phyloP scores from a whole-genome alignment of 2,113 vertebrate species.

The Microcebus ravelobensis region DNA sequence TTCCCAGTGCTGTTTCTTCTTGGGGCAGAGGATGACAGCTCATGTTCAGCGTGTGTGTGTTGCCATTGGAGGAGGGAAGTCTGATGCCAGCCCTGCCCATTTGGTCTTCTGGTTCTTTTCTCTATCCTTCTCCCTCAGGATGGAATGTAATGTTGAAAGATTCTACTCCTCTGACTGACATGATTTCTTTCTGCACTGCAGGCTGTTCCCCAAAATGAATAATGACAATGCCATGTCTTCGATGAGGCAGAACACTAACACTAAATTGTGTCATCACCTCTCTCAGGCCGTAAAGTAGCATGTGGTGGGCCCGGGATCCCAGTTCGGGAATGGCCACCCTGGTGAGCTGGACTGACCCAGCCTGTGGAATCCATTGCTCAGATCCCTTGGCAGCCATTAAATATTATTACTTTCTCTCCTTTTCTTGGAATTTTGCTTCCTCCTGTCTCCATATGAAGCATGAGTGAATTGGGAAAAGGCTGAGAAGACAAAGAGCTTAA shows the following conservation, averaged over 20 bases:
- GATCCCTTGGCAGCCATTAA: conserved; percentile 88
- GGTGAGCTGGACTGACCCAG: conserved; percentile 81
- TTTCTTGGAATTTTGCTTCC: conserved; percentile 87
- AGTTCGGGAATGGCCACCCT: conserved; percentile 80
- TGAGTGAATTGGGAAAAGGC: conserved; percentile 70
- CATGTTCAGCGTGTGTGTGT: neutral
- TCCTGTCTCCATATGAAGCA: conserved; percentile 81
- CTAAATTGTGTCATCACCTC: conserved; percentile 96
- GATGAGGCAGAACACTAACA: conserved; percentile 91
- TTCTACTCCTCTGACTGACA: conserved; percentile 83
- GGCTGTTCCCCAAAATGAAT: conserved; percentile 87
- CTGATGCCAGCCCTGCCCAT: neutral
- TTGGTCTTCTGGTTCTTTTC: neutral
- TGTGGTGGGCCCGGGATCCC: conserved; percentile 86
- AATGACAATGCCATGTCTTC: conserved; percentile 93
- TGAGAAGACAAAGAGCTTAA: conserved; percentile 68
- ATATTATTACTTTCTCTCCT: conserved; percentile 91
- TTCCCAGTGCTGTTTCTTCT: neutral
- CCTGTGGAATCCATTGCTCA: conserved; percentile 90
- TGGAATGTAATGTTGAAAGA: conserved; percentile 86
- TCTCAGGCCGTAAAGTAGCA: conserved; percentile 90
- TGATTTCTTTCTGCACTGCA: conserved; percentile 87
- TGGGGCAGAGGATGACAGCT: neutral
- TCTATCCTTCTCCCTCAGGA: conserved; percentile 64
- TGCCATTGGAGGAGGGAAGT: neutral